Conservation (phyloP, 2,113 vertebrate species). For the Jaculus jaculus region DNA sequence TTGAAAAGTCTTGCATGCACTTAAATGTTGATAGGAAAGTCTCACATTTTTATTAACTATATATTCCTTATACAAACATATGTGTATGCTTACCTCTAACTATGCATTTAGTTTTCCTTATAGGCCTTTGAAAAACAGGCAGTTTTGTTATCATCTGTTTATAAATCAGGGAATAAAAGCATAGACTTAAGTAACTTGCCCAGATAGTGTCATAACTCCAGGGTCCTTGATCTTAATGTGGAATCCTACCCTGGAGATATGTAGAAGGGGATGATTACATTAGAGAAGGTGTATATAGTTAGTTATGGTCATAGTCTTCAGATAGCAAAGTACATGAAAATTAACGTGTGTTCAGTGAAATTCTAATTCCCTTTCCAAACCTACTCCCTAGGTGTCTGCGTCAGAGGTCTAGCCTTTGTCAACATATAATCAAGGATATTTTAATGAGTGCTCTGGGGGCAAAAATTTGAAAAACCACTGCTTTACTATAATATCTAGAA, state of each 20-base stretch:
- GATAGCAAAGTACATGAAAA: background rate
- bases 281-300: background rate
- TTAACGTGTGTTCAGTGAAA: background rate
- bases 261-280: background rate
- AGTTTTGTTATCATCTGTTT: conserved; percentile 13
- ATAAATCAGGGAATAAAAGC: conserved; percentile 14
- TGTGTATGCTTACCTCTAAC: background rate
- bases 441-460: background rate
- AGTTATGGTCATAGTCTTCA: background rate
- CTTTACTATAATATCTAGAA: background rate
- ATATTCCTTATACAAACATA: background rate
- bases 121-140: background rate
- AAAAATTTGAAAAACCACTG: background rate
- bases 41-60: background rate
- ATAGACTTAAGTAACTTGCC: background rate
- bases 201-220: background rate
- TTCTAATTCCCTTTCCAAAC: background rate
- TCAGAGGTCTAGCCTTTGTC: background rate
- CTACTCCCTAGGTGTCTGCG: background rate
- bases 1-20: background rate
- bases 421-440: background rate
- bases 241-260: background rate
- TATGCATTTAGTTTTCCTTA: conserved; percentile 1
- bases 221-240: background rate
- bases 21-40: background rate